Base-by-base conservation (phyloP, 2,888 invertebrate species). In the Germaria angustata region DNA sequence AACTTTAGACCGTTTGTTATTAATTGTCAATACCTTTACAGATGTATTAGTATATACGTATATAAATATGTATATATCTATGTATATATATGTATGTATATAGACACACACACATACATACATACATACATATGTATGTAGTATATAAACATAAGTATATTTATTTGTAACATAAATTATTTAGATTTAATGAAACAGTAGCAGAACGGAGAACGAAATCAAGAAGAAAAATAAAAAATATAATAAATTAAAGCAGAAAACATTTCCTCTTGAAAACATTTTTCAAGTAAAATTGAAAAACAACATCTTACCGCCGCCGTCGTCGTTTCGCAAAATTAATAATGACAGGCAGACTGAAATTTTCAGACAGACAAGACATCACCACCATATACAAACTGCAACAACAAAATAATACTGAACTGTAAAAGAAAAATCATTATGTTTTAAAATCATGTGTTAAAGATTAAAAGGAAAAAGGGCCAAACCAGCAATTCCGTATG, bases 311-410 rank as follows among this genome's bases (percentile, higher is more conserved):
- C 53, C 73, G 81, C 75, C 81, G 72, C 59, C 82, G 71, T 79
- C 71, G 63, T 71, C 82, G 84, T 85, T 82, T 80, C 84, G 81
- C 80, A 84, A 82, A 85, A 85, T 84, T 84, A 83, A 85, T 84
- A 85, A 84, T 80, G 79, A 84, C 81, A 84, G 84, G 78, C 81
- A 79, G 81, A 73, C 83, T 78, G 78, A 80, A 82, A 82, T 71
- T 73, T 68, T 41, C 76, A 81, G 81, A 81, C 84, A 76, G 84
- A 82, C 79, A 34, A 49, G 72, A 36, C 66, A 66, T 68, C 71
- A 79, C 4, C 65, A 36, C 22, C 76, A 36, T 66, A 55, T 17
- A 55, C 8, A 20, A 75, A 36, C 51, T 15, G 7, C 28, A 51
- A 57, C n/a, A 57, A 57, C 36, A 68, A 51, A 22, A 34, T 3